These are phyloP conservation scores for Mayetiola destructor DNA, from an alignment of 2,888 invertebrate species.

Conservation along the genomic window DNA sequence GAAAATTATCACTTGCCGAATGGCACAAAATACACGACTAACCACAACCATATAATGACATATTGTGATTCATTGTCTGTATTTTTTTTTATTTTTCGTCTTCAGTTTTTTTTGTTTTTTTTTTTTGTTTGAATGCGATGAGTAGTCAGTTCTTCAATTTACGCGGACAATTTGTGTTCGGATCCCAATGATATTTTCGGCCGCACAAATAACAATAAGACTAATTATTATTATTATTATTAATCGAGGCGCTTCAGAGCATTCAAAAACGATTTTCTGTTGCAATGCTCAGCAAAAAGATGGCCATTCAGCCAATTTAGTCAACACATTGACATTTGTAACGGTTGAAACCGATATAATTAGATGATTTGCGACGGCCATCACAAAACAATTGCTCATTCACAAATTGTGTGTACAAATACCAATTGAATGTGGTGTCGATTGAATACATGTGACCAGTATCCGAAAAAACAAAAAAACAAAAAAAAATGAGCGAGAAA, in stretches of 20 bases:
- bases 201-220: neutral
- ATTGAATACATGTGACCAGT: too few species aligned
- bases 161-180: neutral
- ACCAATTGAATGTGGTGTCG: too few species aligned
- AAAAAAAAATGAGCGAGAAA: too few species aligned
- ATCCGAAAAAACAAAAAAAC: too few species aligned
- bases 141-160: neutral
- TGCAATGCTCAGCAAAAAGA: neutral
- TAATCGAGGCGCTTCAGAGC: neutral
- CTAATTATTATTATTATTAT: constrained; percentile 1
- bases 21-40: too few species aligned
- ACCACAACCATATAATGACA: too few species aligned
- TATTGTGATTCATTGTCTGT: too few species aligned
- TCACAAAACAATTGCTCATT: neutral
- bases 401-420: neutral
- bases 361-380: neutral
- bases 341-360: too few species aligned
- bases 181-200: neutral
- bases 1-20: neutral
- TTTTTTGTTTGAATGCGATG: neutral
- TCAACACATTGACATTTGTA: too few species aligned
- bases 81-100: neutral
- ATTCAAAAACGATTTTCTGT: neutral
- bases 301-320: neutral
- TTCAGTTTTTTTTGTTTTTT: neutral